Evolutionary conservation across 2,888 invertebrate species (phyloP).

Genomic region (Morpho deidamia): DNA sequence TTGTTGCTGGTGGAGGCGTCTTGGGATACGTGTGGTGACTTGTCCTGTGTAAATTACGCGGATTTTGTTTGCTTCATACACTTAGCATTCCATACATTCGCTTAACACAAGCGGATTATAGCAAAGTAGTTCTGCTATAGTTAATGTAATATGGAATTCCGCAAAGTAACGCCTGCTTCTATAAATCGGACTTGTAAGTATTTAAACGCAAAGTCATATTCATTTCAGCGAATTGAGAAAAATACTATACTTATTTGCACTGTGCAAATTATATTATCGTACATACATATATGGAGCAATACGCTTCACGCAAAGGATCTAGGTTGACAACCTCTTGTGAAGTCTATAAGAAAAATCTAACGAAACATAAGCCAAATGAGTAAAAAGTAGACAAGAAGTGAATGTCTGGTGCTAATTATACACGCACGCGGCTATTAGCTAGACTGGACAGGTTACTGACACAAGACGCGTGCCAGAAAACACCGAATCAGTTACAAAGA

Average conservation of each 20-base stretch:
- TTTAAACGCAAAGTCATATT: too few relatives aligned
- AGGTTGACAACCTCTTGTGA: background rate
- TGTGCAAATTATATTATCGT: background rate
- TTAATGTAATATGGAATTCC: too few relatives aligned
- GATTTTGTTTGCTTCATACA: too few relatives aligned
- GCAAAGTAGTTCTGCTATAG: too few relatives aligned
- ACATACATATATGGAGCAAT: background rate
- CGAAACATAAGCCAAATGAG: slow-evolving; percentile 4
- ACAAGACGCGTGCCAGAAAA: slow-evolving; percentile 23
- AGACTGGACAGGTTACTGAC: slow-evolving; percentile 40
- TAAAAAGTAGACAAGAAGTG: slow-evolving; percentile 17
- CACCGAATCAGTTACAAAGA: background rate
- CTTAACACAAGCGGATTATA: too few relatives aligned
- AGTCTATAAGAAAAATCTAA: background rate
- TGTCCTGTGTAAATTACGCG: too few relatives aligned
- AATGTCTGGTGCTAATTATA: slow-evolving; percentile 29
- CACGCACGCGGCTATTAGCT: slow-evolving; percentile 21
- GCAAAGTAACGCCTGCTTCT: too few relatives aligned
- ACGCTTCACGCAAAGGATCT: background rate
- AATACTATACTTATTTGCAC: background rate
- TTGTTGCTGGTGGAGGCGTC: too few relatives aligned
- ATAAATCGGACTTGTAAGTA: too few relatives aligned
- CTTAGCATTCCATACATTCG: too few relatives aligned
- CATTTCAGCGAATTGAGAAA: background rate
- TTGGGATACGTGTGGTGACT: too few relatives aligned